These are phyloP conservation scores for Spodoptera frugiperda DNA, from an alignment of 1,140 invertebrate species.

Conservation along the genomic window DNA sequence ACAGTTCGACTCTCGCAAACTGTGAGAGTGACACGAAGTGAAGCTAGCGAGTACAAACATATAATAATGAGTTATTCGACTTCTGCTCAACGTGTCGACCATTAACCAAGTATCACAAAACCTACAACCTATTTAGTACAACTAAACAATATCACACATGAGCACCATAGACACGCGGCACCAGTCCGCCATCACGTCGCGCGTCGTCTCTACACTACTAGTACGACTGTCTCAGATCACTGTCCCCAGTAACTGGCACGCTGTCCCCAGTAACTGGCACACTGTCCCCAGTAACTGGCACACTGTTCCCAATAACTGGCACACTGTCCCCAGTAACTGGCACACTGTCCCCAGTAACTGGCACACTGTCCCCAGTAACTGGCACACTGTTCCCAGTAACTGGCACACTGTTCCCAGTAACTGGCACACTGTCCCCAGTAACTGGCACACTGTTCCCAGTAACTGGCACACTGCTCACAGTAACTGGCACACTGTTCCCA, in stretches of 20 bases:
- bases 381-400: not conserved
- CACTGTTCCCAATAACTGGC: not conserved
- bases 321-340: not conserved
- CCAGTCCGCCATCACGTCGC: not conserved
- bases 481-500: not conserved
- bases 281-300: not conserved
- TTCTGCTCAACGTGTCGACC: not conserved
- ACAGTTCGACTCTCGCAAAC: constrained; percentile 1
- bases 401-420: too few relatives aligned
- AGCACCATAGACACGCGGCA: not conserved
- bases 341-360: not conserved
- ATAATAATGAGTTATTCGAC: not conserved
- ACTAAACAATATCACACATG: not conserved
- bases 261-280: not conserved
- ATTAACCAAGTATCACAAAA: constrained; percentile 36
- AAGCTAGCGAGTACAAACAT: not conserved
- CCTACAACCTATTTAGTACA: constrained; percentile 51
- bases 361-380: not conserved
- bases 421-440: not conserved
- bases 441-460: not conserved
- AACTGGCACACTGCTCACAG: too few relatives aligned
- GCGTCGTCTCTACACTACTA: not conserved
- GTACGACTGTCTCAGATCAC: not conserved
- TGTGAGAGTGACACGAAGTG: too few relatives aligned
- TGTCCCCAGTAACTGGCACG: not conserved